Percentiles rank a stretch among this genome's conserved stretches.
Conservation (phyloP, 2,888 invertebrate genomes). For the Thereva unica region DNA sequence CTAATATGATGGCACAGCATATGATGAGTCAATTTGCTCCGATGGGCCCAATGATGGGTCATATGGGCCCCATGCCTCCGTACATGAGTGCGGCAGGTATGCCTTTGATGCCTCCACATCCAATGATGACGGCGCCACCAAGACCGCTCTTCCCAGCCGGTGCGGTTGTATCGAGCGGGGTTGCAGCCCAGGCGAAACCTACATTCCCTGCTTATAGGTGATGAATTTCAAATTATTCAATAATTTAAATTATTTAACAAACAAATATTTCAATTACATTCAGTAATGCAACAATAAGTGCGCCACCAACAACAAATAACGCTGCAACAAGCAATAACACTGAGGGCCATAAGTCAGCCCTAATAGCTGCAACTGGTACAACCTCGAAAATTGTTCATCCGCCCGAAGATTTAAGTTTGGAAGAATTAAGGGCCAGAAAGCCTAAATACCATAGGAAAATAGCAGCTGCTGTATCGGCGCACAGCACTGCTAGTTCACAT, state of each 20-base stretch:
- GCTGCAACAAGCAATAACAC: constrained; percentile 58
- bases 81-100: constrained; percentile 71
- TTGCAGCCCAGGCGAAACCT: constrained; percentile 67
- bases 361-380: constrained; percentile 79
- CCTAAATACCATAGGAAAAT: constrained; percentile 68
- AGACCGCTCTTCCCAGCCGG: constrained; percentile 85
- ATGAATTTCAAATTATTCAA: constrained; percentile 38
- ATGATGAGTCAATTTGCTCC: constrained; percentile 63
- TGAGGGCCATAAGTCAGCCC: constrained; percentile 56
- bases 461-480: constrained; percentile 46
- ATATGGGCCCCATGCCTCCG: constrained; percentile 72
- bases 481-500: constrained; percentile 51
- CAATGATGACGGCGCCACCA: constrained; percentile 65
- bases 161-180: constrained; percentile 65
- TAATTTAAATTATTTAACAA: constrained; percentile 11
- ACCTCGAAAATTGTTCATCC: constrained; percentile 92
- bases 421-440: constrained; percentile 76
- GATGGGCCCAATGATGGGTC: constrained; percentile 68
- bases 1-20: constrained; percentile 64
- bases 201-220: constrained; percentile 81
- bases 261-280: constrained; percentile 28
- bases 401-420: constrained; percentile 87
- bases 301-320: constrained; percentile 67
- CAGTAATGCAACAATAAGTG: constrained; percentile 77
- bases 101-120: constrained; percentile 62